A percentile compares a stretch with the other conserved stretches of the same genome.
These are phyloP conservation scores for Enteromius argenteus DNA, from an alignment of 2,797 vertebrate genomes.

Conservation along the genomic window DNA sequence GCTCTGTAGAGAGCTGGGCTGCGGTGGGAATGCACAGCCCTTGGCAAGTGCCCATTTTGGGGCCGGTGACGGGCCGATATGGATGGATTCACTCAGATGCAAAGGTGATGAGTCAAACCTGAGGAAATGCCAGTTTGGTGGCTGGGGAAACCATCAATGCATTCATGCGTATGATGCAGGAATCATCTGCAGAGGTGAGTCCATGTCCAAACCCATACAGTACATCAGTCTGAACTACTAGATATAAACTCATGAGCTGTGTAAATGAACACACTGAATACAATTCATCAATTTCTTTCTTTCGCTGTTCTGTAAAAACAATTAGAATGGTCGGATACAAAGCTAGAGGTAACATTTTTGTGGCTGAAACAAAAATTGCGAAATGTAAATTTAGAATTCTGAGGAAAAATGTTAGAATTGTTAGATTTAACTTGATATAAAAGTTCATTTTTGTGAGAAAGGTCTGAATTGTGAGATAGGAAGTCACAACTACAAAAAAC, in stretches of 20 bases:
- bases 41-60: slow-evolving; percentile 11
- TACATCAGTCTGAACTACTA: neutral
- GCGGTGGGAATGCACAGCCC: slow-evolving; percentile 51
- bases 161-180: slow-evolving; percentile 35
- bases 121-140: slow-evolving; percentile 24
- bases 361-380: neutral
- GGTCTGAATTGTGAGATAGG: too few relatives aligned
- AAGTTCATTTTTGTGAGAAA: too few relatives aligned
- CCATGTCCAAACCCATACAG: neutral
- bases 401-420: too few relatives aligned
- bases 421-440: too few relatives aligned
- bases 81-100: slow-evolving; percentile 40
- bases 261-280: neutral
- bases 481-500: too few relatives aligned
- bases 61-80: neutral
- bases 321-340: neutral
- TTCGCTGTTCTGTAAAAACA: neutral
- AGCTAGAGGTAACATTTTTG: too few relatives aligned
- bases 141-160: slow-evolving; percentile 19
- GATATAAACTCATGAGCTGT: neutral
- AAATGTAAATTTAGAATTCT: neutral
- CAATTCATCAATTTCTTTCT: neutral
- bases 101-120: slow-evolving; percentile 12
- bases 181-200: slow-evolving; percentile 28
- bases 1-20: slow-evolving; percentile 64